Base-by-base conservation (phyloP, 2,888 invertebrate genomes). In the Drosophila koepferae region DNA sequence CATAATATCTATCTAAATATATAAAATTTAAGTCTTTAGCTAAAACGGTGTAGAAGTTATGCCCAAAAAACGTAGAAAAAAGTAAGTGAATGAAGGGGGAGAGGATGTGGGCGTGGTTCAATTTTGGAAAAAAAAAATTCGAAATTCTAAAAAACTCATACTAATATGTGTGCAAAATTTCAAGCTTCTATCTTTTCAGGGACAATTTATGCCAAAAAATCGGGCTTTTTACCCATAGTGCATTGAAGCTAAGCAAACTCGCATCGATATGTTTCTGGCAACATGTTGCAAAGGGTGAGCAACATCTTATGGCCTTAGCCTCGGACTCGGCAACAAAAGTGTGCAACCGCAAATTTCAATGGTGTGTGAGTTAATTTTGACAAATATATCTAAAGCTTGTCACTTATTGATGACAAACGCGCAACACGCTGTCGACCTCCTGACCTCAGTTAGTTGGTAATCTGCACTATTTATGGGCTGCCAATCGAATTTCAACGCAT, bases 291-390 rank as follows among this genome's bases (percentile, higher is more conserved):
- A n/a, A 54, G 8, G 2, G 1, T 41, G 16, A 3, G 44, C 64
- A 56, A 65, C 65, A 65, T 56, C 36, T 43, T 60, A 23, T 14
- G 6, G 31, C 28, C 28, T 5, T 28, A 28, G 34, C 9, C 28
- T n/a, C 12, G 40, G 18, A 40, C 18, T 44, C 18, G 18, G 43
- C 23, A 34, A 14, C 12, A 40, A 20, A 2, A 62, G 41, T 20
- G 53, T 6, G 28, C 62, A 73, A 78, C 88, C 86, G 60, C 88
- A 85, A 70, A 67, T 78, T 78, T 62, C 73, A 82, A 78, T 75
- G 70, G 62, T 74, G 63, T 79, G 82, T 75, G 85, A 87, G 84
- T 89, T 81, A 72, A 81, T 89, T 83, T 86, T 84, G 89, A 84
- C 79, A 83, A 86, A 89, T 84, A 82, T 80, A 80, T 77, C 80